Evolutionary conservation across 2,113 vertebrate genomes (phyloP).

Genomic region (Pterocles orientalis): DNA sequence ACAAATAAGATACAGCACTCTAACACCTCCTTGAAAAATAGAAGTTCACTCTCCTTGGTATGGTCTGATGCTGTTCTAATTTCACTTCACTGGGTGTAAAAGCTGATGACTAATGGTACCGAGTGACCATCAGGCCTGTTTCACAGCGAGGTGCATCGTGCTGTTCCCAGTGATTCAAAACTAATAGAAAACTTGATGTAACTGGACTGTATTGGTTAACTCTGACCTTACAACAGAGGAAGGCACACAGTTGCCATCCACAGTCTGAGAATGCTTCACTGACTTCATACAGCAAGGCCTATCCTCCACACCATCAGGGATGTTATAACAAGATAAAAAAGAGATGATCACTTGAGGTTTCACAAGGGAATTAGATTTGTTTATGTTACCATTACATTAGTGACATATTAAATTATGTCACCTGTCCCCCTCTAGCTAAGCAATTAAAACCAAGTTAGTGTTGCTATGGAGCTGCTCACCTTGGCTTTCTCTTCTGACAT

Average conservation of each 20-base stretch:
- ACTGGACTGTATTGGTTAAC: background rate
- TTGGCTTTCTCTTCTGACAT: conserved; percentile 99
- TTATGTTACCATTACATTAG: background rate
- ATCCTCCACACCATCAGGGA: background rate
- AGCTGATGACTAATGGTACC: background rate
- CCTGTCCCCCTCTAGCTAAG: background rate
- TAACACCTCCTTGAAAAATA: background rate
- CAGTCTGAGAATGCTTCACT: background rate
- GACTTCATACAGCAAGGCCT: background rate
- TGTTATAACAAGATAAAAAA: background rate
- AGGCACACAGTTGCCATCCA: background rate
- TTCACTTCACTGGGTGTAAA: background rate
- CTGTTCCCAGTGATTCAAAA: background rate
- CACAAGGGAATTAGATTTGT: background rate
- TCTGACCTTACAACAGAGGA: background rate
- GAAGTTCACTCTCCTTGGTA: background rate
- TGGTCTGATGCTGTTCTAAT: background rate
- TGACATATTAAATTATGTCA: background rate
- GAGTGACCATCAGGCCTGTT: background rate
- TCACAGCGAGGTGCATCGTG: background rate
- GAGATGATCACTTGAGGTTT: background rate
- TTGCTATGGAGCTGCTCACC: conserved; percentile 70
- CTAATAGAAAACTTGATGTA: background rate
- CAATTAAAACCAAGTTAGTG: background rate
- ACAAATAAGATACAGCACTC: background rate